Base-by-base conservation (phyloP, 2,113 vertebrate genomes). In the Paradisaea rubra region DNA sequence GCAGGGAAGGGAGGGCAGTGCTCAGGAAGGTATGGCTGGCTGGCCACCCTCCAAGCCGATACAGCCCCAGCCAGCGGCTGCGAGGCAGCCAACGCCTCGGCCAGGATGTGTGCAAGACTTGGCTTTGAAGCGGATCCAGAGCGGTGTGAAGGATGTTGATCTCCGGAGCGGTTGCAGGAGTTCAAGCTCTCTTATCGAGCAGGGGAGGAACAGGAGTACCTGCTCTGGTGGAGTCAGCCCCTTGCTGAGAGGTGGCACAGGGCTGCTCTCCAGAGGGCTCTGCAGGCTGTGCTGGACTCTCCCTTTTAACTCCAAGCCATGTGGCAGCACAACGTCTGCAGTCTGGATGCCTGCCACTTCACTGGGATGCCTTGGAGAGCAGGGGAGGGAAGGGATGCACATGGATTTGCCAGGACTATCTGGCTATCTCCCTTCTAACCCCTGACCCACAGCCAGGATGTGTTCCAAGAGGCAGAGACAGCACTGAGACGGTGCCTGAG, bases 91-190 rank as follows among this genome's bases (percentile, higher is more conserved):
- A 95, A 76, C 42, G 79, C 90, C 92, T 86, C 6, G 21, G 89
- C 85, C 81, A 89, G 93, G 96, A 93, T 88, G 92, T 47, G 81
- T 78, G 81, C 88, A 76, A 65, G 93, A 37, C 89, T 71, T 0
- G 82, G 92, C 93, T 93, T 88, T 91, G 92, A 97, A 89, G 93
- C 3, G 6, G 76, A 13, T 89, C 83, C 93, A 96, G 88, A 21
- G 86, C 8, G 6, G 68, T 17, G 82, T 1, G 85, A 86, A 81
- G 81, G 83, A 93, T 50, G 89, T 79, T 30, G 64, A 92, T 91
- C 84, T 94, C 91, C 5, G 13, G 69, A 90, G 93, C 7, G 3
- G 86, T 1, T 47, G 64, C 54, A 71, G 49, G 74, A 93, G 94
- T 82, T 94, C 78, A 66, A 44, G 88, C 64, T 91, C 91, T 60